Evolutionary conservation across 2,797 vertebrate species (phyloP), one percentile per base, ranked within the genome.

Genomic region (Psittacula derbiana): DNA sequence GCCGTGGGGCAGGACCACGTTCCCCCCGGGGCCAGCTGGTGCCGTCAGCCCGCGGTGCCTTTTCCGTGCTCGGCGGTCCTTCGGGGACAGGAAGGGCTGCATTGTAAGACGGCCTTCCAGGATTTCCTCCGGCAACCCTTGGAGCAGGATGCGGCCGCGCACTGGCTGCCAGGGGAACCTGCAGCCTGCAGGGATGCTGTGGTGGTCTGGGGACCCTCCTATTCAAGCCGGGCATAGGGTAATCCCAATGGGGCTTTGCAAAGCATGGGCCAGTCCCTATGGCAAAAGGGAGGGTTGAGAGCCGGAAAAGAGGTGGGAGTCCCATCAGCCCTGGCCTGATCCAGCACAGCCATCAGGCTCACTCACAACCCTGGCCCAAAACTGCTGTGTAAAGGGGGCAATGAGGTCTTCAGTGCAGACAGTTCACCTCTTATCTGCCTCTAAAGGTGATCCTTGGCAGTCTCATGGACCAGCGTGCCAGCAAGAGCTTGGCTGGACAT

Each of bases 71-170:
- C n/a, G 1, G 76, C 67, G 41, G 55, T 83, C 90, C 79, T 93
- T 83, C 3, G 28, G 92, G 50, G 62, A 92, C 92, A 65, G 82
- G 96, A 97, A 97, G 79, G 70, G 67, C 80, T 75, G 96, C 90
- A 96, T 97, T 97, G 93, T 97, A 74, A 80, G 65, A 40, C 2
- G 52, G 84, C 96, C 93, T 96, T 96, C 86, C 95, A 88, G 96
- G 96, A 97, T 93, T 97, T 98, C 96, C 95, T 96, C 88, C 53
- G 2, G 89, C 40, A 12, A 93, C 64, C 69, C 84, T 64, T 0
- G 16, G 80, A 79, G 92, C 93, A 55, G 88, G 96, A 96, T 86
- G 25, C 13, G 70, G 70, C 93, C 44, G 3, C 9, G 20, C 93
- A 60, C 43, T 6, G 1, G 69, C 70, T 94, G 83, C 85, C 90